Conservation (phyloP, 2,113 vertebrate genomes). For the Manacus vitellinus region DNA sequence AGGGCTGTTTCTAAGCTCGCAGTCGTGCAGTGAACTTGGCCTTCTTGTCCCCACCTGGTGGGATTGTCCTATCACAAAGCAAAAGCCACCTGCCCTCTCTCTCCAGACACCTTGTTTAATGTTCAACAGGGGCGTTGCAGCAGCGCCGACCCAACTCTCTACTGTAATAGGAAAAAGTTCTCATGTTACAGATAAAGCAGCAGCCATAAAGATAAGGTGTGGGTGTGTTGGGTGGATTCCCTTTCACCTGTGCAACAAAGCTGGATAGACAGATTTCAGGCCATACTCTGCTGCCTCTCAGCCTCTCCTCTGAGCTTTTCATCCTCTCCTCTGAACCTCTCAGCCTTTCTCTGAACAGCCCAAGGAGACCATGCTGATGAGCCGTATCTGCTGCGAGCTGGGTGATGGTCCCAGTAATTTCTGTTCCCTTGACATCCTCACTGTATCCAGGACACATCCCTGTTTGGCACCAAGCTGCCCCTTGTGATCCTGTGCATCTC, state of each 20-base stretch:
- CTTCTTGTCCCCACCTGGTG: not conserved
- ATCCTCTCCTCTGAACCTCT: not conserved
- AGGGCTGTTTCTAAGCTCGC: not conserved
- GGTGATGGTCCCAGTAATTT: not conserved
- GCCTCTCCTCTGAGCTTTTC: not conserved
- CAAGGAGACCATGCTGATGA: fast-evolving
- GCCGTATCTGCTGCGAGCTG: not conserved
- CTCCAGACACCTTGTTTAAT: not conserved
- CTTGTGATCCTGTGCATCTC: fast-evolving
- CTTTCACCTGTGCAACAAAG: fast-evolving
- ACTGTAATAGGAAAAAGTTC: not conserved
- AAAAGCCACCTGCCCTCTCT: not conserved
- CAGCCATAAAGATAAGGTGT: not conserved
- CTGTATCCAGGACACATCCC: not conserved
- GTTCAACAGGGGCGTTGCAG: not conserved
- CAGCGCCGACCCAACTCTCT: not conserved
- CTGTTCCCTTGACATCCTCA: not conserved
- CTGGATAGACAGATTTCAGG: not conserved
- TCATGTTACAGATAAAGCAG: not conserved
- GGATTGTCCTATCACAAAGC: not conserved
- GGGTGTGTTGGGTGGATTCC: not conserved
- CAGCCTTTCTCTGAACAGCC: not conserved
- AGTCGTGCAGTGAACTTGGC: not conserved
- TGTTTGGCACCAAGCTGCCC: not conserved
- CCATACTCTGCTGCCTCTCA: not conserved